Base-by-base conservation (phyloP, 2,113 vertebrate species). In the Hepsetus odoe region DNA sequence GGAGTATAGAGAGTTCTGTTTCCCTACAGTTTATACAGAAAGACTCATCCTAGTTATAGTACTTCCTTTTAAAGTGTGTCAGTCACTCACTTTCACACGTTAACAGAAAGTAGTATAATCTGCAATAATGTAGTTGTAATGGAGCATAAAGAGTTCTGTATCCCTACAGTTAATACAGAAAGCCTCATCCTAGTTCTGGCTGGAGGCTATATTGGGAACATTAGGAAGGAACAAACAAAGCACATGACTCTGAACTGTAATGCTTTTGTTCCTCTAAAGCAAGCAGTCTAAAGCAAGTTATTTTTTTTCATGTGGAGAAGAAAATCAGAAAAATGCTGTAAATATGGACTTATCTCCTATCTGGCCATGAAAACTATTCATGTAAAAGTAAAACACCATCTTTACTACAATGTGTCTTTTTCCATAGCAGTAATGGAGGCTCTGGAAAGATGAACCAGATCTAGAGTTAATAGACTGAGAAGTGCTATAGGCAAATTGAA, bases 211-310 rank as follows among this genome's bases (percentile, higher is more conserved):
- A 70, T 59, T 61, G 66, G 58, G 59, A 30, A 42, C 42, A 38
- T 74, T 38, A 33, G 78, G 44, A 72, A 65, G 77, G 49, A 76
- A 72, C 55, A 30, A 38, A 18, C n/a, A n/a, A 53, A 71, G 38
- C 68, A 72, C 38, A 64, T 62, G 68, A 83, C 58, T 67, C 24
- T 69, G 38, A 65, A 80, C 22, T 70, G 53, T 64, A 59, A 32
- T 79, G 67, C 7, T 65, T 67, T 80, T 80, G 68, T 80, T 42
- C 46, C 24, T 53, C 53, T 58, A 62, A 51, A 70, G n/a, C 2
- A 46, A 46, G 20, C 18, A 16, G 20, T 38, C 22, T 59, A 16
- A 71, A 24, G 26, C 32, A 42, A 42, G 33, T 55, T 67, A n/a
- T n/a, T n/a, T n/a, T n/a, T n/a, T n/a, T n/a, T 20, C 51, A 46